Conservation (phyloP, 2,797 vertebrate genomes). For the Hapalemur alaotrensis region DNA sequence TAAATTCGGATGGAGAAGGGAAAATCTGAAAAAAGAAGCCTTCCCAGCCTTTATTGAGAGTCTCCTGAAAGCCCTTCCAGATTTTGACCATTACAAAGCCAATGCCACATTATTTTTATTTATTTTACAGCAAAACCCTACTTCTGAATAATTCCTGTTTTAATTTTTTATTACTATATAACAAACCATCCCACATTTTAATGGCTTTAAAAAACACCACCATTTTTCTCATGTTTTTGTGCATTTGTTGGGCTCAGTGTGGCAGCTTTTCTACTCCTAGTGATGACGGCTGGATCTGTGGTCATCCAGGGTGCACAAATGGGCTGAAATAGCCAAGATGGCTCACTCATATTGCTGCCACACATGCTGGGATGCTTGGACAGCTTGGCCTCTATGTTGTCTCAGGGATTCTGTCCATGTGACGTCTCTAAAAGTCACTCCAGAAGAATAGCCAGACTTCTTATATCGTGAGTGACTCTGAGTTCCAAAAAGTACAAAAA, state of each 20-base stretch:
- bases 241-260: background rate
- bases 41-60: background rate
- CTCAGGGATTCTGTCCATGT: background rate
- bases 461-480: background rate
- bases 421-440: background rate
- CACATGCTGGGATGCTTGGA: accelerated
- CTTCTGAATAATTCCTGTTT: background rate
- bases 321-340: background rate
- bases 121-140: background rate
- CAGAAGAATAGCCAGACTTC: background rate
- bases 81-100: background rate
- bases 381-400: background rate
- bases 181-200: background rate
- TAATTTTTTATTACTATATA: background rate
- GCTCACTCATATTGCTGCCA: background rate
- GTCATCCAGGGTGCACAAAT: background rate
- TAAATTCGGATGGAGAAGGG: background rate
- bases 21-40: background rate
- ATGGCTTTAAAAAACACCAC: background rate
- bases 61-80: background rate
- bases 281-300: background rate
- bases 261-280: background rate
- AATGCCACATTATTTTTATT: background rate
- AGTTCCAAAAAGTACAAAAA: background rate
- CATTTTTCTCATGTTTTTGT: background rate